A percentile compares a stretch with the other conserved stretches of the same genome.
Evolutionary conservation across 2,797 vertebrate species (phyloP).

Genomic region (Sorex maritimensis): DNA sequence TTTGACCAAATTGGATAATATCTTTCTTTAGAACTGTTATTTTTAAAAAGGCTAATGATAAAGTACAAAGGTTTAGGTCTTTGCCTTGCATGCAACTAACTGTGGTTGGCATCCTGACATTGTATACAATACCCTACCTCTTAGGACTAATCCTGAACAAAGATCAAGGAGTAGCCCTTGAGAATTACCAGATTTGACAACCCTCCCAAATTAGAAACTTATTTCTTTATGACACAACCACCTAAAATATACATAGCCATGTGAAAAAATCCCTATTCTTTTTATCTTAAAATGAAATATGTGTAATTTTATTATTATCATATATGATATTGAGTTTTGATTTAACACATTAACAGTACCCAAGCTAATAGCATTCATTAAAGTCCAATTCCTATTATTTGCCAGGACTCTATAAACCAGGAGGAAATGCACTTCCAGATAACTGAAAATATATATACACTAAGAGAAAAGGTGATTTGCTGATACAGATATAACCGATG

Average conservation of each 20-base stretch:
- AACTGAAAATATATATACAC: background rate
- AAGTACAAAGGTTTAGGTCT: background rate
- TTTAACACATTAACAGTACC: background rate
- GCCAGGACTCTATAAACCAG: background rate
- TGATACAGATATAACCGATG: background rate
- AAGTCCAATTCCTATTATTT: background rate
- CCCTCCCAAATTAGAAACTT: background rate
- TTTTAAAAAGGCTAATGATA: background rate
- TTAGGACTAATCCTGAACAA: too few species aligned
- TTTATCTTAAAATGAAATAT: background rate
- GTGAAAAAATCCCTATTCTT: background rate
- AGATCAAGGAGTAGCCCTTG: too few species aligned
- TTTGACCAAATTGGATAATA: background rate
- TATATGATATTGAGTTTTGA: background rate
- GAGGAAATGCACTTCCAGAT: background rate
- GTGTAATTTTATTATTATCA: background rate
- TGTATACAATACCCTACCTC: too few species aligned
- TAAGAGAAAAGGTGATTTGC: background rate
- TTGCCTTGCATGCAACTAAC: too few species aligned
- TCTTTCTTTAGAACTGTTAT: background rate
- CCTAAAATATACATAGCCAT: background rate
- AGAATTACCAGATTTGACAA: too few species aligned
- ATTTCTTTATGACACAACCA: background rate
- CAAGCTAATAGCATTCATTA: background rate
- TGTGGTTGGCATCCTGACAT: too few species aligned